Conservation (phyloP, 2,113 vertebrate genomes). For the Dryoscopus gambensis region DNA sequence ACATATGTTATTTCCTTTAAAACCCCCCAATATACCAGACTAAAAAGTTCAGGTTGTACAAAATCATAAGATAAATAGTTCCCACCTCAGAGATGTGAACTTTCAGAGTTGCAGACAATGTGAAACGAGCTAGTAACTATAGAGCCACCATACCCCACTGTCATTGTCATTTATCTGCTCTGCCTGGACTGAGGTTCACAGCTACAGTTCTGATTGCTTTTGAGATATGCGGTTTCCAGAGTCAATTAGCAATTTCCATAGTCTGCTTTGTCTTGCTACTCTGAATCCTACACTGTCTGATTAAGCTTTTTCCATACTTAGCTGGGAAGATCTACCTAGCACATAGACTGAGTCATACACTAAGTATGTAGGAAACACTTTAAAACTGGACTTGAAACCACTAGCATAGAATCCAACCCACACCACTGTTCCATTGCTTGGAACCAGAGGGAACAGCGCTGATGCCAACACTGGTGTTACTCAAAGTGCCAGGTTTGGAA, state of each 20-base stretch:
- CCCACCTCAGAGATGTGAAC: not conserved
- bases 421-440: not conserved
- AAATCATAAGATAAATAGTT: not conserved
- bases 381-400: not conserved
- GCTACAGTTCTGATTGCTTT: constrained; percentile 9
- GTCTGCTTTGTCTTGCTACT: not conserved
- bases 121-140: not conserved
- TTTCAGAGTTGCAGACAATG: not conserved
- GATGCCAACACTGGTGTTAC: not conserved
- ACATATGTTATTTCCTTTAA: not conserved
- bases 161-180: not conserved
- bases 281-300: not conserved
- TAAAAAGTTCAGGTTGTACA: not conserved
- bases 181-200: not conserved
- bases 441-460: not conserved
- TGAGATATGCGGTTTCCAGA: not conserved
- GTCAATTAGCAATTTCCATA: constrained; percentile 6
- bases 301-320: constrained; percentile 6
- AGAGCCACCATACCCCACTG: not conserved
- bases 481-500: not conserved
- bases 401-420: not conserved
- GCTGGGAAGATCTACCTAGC: not conserved
- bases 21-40: not conserved
- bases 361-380: not conserved
- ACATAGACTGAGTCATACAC: not conserved